Evolutionary conservation across 2,113 vertebrate species (phyloP), one percentile per base, ranked within the genome.

Genomic region (Equus quagga): DNA sequence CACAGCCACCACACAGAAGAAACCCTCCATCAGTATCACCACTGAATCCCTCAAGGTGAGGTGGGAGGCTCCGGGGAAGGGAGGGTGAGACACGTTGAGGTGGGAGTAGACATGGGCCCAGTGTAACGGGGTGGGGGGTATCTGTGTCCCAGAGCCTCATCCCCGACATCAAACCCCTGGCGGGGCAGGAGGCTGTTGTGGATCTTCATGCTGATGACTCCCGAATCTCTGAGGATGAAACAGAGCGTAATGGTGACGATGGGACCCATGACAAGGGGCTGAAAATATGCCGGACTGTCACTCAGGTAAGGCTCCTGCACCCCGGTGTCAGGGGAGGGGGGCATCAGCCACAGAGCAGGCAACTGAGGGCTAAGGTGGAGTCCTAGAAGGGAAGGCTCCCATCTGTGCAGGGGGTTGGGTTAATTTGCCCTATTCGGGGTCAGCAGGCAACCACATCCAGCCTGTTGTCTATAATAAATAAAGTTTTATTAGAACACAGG

Each of bases 1-100:
- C 98, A 99, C 99, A 1, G 99, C 99, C 2, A 98, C 99, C 81
- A 99, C 99, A 2, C 98, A 99, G 92, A 99, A 99, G 99, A 99
- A 99, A 92, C 99, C 99, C 0, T 99, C 99, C 36, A 99, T 99
- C 98, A 99, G 99, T 98, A 99, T 99, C 98, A 99, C 99, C 97
- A 99, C 99, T 0, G 99, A 99, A 26, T 99, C 99, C 3, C 99
- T 99, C 83, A 99, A 99, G 99, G 99, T 99, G 98, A 97, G 95
- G 89, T 83, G 87, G 90, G 92, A 92, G 60, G 79, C 56, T 41
- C 92, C 76, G 23, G 81, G 96, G 95, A 90, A 94, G 97, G 97
- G 96, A 95, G 98, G 97, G 88, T 51, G 70, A 97, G 81, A 88
- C 72, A 31, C 21, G 0, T 36, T 92, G 31, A 87, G 70, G 67